These are phyloP conservation scores for Neuroscelio doddi DNA, from an alignment of 2,888 invertebrate genomes.

Conservation along the genomic window DNA sequence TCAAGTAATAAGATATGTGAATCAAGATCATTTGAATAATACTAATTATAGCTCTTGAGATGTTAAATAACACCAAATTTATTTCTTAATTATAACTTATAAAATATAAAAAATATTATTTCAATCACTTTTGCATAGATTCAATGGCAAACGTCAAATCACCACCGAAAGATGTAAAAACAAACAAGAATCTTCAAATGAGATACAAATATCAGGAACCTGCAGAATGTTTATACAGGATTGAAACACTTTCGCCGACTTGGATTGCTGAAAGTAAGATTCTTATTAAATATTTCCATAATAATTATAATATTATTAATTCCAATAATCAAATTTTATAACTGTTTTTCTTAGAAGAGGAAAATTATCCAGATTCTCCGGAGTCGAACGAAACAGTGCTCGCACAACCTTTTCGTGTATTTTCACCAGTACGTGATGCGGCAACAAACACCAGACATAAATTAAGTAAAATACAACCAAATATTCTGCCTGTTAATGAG, in stretches of 20 bases:
- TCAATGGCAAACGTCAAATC: conserved; percentile 59
- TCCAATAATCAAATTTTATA: conserved; percentile 15
- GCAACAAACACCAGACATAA: conserved; percentile 65
- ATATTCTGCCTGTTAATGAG: conserved; percentile 55
- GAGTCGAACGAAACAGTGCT: conserved; percentile 69
- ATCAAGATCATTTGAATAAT: no score
- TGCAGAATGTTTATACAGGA: conserved; percentile 58
- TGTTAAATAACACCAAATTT: not conserved
- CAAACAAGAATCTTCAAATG: conserved; percentile 67
- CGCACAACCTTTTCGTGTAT: conserved; percentile 61
- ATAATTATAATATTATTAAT: no score
- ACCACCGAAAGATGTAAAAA: conserved; percentile 67
- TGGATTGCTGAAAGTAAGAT: conserved; percentile 64
- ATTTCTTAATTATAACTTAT: not conserved
- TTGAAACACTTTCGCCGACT: conserved; percentile 64
- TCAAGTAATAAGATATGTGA: no score
- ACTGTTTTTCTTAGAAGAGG: conserved; percentile 53
- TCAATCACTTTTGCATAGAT: no score
- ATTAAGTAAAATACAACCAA: conserved; percentile 53
- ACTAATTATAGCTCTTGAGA: not conserved
- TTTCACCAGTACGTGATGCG: conserved; percentile 67
- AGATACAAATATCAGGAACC: conserved; percentile 63
- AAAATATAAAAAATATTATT: conserved; percentile 12
- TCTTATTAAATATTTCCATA: no score
- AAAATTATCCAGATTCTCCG: conserved; percentile 68